A percentile compares a stretch with the other conserved stretches of the same genome.
These are phyloP conservation scores for Glyphotaelius pellucidus DNA, from an alignment of 2,888 invertebrate genomes.

Conservation along the genomic window DNA sequence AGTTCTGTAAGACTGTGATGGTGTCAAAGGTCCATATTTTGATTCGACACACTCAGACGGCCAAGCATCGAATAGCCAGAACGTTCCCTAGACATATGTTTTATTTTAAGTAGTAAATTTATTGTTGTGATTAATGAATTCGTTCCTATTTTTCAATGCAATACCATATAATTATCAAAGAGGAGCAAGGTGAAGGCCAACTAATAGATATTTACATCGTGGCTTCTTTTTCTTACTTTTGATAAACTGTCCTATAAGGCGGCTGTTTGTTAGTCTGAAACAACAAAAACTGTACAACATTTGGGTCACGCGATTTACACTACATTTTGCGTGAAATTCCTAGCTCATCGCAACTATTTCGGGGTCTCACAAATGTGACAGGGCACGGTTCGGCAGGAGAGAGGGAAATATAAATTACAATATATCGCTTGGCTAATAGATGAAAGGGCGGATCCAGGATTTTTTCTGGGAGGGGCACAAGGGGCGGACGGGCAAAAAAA, in stretches of 20 bases:
- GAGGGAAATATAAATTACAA: no score
- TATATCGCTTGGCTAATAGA: no score
- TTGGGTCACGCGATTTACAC: no score
- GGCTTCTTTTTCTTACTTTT: background rate
- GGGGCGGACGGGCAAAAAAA: no score
- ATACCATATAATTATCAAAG: background rate
- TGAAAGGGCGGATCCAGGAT: no score
- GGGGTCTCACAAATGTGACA: no score
- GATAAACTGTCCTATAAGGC: background rate
- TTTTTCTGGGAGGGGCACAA: no score
- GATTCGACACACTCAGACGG: constrained; percentile 48
- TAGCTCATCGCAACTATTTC: background rate
- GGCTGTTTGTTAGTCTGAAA: background rate
- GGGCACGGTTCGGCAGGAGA: no score
- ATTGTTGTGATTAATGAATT: background rate
- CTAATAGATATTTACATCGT: background rate
- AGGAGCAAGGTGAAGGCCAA: background rate
- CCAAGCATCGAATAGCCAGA: constrained; percentile 51
- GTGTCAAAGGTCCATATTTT: constrained; percentile 54
- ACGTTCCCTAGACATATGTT: constrained; percentile 42
- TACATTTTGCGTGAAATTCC: background rate
- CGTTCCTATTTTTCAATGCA: background rate
- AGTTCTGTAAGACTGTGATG: constrained; percentile 48
- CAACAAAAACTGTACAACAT: background rate
- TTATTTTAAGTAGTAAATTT: background rate